Conservation (phyloP, 2,888 invertebrate genomes). For the Emmelina monodactyla region DNA sequence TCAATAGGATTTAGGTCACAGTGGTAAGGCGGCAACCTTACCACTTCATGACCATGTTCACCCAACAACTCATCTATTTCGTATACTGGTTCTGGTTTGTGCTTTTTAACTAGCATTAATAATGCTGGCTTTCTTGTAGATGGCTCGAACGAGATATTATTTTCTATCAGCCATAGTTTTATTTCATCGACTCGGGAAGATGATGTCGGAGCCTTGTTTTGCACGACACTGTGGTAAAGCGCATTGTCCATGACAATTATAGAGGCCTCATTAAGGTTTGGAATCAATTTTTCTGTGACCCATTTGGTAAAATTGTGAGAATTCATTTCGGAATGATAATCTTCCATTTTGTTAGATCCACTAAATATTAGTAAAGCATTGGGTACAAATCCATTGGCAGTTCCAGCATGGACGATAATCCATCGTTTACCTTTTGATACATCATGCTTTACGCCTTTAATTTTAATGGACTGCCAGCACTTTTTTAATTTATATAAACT, state of each 20-base stretch:
- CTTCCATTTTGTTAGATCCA: background rate
- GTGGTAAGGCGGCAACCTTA: too few relatives aligned
- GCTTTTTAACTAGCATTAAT: too few relatives aligned
- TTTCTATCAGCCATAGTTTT: background rate
- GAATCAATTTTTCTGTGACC: slow-evolving; percentile 12
- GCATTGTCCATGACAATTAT: slow-evolving; percentile 10
- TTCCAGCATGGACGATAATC: slow-evolving; percentile 9
- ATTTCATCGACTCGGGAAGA: background rate
- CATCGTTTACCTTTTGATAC: slow-evolving; percentile 3
- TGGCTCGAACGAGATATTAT: slow-evolving; percentile 9
- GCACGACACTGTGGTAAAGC: slow-evolving; percentile 6
- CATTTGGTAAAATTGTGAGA: slow-evolving; percentile 12
- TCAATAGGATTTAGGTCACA: too few relatives aligned
- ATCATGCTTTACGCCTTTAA: background rate
- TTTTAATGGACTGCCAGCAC: slow-evolving; percentile 17
- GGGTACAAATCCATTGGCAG: slow-evolving; percentile 7
- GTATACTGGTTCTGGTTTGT: too few relatives aligned
- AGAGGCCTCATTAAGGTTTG: slow-evolving; percentile 8
- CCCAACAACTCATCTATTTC: too few relatives aligned
- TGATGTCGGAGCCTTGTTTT: slow-evolving; percentile 9
- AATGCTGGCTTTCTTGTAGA: too few relatives aligned
- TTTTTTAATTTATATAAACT: slow-evolving; percentile 15
- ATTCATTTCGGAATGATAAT: slow-evolving; percentile 13
- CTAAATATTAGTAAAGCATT: slow-evolving; percentile 1
- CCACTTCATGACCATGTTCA: too few relatives aligned